These are phyloP conservation scores for Centropus unirufus DNA, from an alignment of 2,113 vertebrate genomes.

Conservation along the genomic window DNA sequence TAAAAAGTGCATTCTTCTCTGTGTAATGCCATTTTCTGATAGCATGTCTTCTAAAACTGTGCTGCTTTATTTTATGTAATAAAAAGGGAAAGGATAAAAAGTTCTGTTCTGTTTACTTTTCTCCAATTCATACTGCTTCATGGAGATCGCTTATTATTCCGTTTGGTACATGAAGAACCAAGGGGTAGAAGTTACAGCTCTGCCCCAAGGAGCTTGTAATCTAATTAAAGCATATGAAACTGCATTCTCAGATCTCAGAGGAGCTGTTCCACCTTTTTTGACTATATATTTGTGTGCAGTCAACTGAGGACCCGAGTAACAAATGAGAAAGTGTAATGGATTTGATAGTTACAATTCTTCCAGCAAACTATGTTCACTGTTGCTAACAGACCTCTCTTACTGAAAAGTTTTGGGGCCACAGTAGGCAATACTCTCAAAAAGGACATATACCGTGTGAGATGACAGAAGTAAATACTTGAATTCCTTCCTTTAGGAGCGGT, in stretches of 20 bases:
- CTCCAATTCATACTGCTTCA: not conserved
- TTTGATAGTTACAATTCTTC: not conserved
- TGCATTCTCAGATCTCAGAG: constrained; percentile 35
- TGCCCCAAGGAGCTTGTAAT: constrained; percentile 49
- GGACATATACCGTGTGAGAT: not conserved
- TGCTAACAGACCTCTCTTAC: not conserved
- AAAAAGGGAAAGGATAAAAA: constrained; percentile 4
- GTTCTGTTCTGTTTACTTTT: constrained; percentile 24
- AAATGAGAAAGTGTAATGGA: not conserved
- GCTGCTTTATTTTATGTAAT: constrained; percentile 22
- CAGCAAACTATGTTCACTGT: not conserved
- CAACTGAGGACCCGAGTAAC: not conserved
- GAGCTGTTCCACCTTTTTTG: constrained; percentile 41
- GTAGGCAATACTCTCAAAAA: not conserved
- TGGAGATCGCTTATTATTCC: constrained; percentile 10
- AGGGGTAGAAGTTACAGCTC: constrained; percentile 6
- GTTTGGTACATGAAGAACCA: not conserved
- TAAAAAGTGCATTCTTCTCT: not conserved
- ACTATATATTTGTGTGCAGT: not conserved
- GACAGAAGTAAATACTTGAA: not conserved
- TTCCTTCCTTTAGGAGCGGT: not conserved
- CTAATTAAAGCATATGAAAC: constrained; percentile 50
- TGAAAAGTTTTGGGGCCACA: not conserved
- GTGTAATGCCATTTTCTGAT: constrained; percentile 12
- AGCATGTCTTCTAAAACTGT: not conserved